Conservation (phyloP, 2,888 invertebrate genomes). For the Diarsia mendica region DNA sequence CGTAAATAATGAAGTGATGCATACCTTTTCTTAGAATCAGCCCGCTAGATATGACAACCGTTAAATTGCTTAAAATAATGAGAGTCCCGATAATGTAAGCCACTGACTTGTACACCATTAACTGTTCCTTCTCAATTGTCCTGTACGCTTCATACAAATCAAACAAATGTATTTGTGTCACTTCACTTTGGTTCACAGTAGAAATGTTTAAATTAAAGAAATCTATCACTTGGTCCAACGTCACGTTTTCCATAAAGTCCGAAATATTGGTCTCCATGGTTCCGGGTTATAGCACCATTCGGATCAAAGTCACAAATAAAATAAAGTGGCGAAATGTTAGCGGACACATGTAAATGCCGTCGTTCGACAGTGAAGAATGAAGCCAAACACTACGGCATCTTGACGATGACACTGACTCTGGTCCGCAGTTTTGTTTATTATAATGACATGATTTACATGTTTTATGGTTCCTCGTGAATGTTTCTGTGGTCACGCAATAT, state of each 20-base stretch:
- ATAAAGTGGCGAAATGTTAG: constrained; percentile 31
- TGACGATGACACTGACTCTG: constrained; percentile 74
- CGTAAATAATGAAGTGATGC: constrained; percentile 29
- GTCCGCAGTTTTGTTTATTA: constrained; percentile 75
- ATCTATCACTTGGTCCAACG: constrained; percentile 73
- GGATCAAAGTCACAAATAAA: constrained; percentile 40
- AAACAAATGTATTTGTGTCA: constrained; percentile 71
- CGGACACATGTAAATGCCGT: constrained; percentile 77
- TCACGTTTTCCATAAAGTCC: constrained; percentile 68
- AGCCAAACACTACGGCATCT: constrained; percentile 75
- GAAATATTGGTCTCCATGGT: constrained; percentile 65
- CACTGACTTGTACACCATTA: constrained; percentile 88
- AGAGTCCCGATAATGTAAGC: constrained; percentile 90
- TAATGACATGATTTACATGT: constrained; percentile 81
- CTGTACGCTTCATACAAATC: constrained; percentile 82
- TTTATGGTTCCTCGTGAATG: constrained; percentile 74
- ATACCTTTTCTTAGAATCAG: constrained; percentile 91
- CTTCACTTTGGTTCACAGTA: constrained; percentile 78
- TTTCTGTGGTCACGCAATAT: constrained; percentile 41
- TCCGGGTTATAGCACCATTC: constrained; percentile 51
- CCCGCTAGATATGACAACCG: constrained; percentile 92
- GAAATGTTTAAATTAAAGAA: constrained; percentile 75
- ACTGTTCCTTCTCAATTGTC: constrained; percentile 80
- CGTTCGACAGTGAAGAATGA: constrained; percentile 76
- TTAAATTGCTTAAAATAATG: constrained; percentile 90